These are phyloP conservation scores for Ginglymostoma cirratum DNA, from an alignment of 2,113 vertebrate genomes.

Conservation along the genomic window DNA sequence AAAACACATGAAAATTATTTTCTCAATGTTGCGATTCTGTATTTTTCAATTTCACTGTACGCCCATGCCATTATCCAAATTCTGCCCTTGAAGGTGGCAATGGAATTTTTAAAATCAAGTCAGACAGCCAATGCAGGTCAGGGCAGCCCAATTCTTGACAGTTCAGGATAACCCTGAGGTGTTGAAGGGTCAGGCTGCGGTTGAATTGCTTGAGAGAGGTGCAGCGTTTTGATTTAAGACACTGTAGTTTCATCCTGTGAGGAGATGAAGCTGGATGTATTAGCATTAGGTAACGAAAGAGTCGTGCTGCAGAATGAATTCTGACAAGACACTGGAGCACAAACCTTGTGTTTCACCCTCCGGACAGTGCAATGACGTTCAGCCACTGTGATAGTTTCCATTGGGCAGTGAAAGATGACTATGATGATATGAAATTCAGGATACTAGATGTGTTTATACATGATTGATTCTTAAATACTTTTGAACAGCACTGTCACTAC, in stretches of 20 bases:
- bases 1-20: no score
- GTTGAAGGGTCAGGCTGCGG: no score
- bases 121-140: no score
- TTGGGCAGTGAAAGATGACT: not conserved
- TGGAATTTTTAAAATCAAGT: no score
- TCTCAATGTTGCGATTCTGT: no score
- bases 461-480: not conserved
- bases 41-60: no score
- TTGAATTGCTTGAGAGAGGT: not conserved
- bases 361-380: not conserved
- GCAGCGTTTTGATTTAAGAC: not conserved
- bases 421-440: not conserved
- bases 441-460: not conserved
- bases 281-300: not conserved
- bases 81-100: no score
- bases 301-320: not conserved
- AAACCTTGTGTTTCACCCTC: not conserved
- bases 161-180: no score
- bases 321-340: not conserved
- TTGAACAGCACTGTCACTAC: not conserved
- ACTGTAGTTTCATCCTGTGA: not conserved
- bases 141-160: no score
- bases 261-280: not conserved
- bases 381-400: not conserved
- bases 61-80: no score